Evolutionary conservation across 2,797 vertebrate genomes (phyloP), one percentile per base, ranked within the genome.

Genomic region (Premnoplex brunnescens): DNA sequence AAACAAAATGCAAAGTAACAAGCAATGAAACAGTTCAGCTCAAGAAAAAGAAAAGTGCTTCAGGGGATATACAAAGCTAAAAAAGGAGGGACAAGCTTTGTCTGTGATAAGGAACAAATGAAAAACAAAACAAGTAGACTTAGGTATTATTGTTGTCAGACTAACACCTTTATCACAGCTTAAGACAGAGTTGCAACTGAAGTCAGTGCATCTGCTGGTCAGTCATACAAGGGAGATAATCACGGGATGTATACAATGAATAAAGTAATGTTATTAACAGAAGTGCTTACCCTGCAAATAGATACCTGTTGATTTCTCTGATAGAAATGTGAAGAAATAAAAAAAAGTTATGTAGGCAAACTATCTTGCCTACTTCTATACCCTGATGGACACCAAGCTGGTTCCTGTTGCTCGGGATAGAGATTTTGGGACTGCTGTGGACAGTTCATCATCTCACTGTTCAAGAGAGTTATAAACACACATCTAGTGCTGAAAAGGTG

Each of bases 1-100:
- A 91, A 94, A 80, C 60, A 94, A 79, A 60, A 89, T 58, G 56
- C 5, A 5, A 83, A 58, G 54, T 88, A 88, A 71, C 60, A 89
- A 88, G 56, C 64, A 94, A 77, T 93, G 92, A 95, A 92, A 46
- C 20, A 78, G 32, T 88, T 88, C 64, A 67, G 4, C 75, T 92
- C 37, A 83, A 49, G 55, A 83, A 67, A 56, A 12, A 76, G 30
- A 67, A 88, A 89, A n/a, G 68, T 67, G 66, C 52, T 95, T 34
- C 49, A 71, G 78, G 64, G 78, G 12, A 83, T 72, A 54, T 30
- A 49, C 2, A 23, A 7, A 60, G 26, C 55, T 51, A 62, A 79
- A 74, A 85, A 89, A n/a, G 59, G 36, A 64, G 5, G 14, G 28
- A 58, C 48, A 71, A 76, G 17, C 7, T 74, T 91, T 85, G 32